Conservation (phyloP, 2,888 invertebrate genomes). For the Tetramorium bicarinatum region DNA sequence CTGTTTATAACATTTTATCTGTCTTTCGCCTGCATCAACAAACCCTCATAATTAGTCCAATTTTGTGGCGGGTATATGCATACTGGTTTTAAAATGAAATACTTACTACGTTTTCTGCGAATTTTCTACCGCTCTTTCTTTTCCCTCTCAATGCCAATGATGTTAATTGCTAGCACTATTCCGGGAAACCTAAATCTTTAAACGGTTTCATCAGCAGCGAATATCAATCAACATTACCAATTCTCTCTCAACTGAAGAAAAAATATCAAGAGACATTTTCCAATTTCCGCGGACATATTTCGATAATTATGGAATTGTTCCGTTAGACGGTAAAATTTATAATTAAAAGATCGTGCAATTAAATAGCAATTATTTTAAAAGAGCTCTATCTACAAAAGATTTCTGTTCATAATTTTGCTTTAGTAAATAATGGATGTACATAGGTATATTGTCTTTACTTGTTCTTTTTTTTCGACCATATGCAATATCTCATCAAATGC, state of each 20-base stretch:
- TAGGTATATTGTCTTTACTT: not conserved
- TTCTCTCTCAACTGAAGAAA: slow-evolving; percentile 72
- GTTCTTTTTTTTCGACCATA: not conserved
- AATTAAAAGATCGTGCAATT: slow-evolving; percentile 12
- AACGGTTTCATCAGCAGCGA: slow-evolving; percentile 23
- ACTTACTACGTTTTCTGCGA: slow-evolving; percentile 69
- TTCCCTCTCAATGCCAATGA: slow-evolving; percentile 69
- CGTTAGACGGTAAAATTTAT: slow-evolving; percentile 20
- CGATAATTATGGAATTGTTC: slow-evolving; percentile 31
- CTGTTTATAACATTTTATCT: slow-evolving; percentile 41
- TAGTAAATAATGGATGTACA: not conserved
- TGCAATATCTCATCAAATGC: not conserved
- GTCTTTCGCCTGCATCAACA: slow-evolving; percentile 71
- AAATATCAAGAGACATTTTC: slow-evolving; percentile 52
- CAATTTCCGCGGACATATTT: slow-evolving; percentile 29
- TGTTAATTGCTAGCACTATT: slow-evolving; percentile 80
- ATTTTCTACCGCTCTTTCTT: slow-evolving; percentile 64
- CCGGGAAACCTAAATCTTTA: slow-evolving; percentile 45
- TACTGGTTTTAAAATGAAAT: slow-evolving; percentile 67
- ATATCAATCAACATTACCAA: slow-evolving; percentile 70
- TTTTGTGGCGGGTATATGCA: slow-evolving; percentile 57
- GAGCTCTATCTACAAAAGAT: not conserved
- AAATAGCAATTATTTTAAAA: slow-evolving; percentile 15
- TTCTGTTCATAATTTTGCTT: not conserved
- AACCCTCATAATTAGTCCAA: slow-evolving; percentile 76